Evolutionary conservation across 1,140 invertebrate species (phyloP).

Genomic region (Macrocentrus cingulum): DNA sequence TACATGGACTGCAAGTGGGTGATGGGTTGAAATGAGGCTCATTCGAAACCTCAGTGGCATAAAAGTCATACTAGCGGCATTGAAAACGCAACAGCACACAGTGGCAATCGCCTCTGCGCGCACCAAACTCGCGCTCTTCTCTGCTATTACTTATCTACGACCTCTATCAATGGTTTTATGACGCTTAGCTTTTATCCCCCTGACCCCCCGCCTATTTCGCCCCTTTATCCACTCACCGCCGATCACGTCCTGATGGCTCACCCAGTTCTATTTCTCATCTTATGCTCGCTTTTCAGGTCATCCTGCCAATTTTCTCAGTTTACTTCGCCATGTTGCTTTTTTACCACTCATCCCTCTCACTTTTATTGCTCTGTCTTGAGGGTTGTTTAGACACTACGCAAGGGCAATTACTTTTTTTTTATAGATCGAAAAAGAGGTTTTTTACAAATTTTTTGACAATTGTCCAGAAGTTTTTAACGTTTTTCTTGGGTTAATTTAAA

Average conservation of each 20-base stretch:
- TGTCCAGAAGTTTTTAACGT: too few relatives aligned
- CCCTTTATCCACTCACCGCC: conserved; percentile 4
- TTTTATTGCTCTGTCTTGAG: too few relatives aligned
- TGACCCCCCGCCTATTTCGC: neutral
- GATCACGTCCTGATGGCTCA: conserved; percentile 19
- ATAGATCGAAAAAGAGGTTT: too few relatives aligned
- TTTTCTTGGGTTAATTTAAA: too few relatives aligned
- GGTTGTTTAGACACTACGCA: too few relatives aligned
- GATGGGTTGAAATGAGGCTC: conserved; percentile 42
- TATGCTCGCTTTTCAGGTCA: neutral
- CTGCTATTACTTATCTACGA: conserved; percentile 52
- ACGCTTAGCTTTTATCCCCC: conserved; percentile 43
- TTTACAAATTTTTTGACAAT: too few relatives aligned
- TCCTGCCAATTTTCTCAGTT: neutral
- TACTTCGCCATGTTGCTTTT: neutral
- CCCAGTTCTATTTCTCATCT: conserved; percentile 13
- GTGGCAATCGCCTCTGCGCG: neutral
- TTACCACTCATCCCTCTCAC: too few relatives aligned
- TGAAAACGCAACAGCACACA: conserved; percentile 4
- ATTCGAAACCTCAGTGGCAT: conserved; percentile 38
- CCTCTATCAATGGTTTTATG: conserved; percentile 49
- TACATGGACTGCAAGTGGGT: conserved; percentile 34
- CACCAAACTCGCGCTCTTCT: conserved; percentile 42
- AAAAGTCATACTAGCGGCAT: conserved; percentile 30
- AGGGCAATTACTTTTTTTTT: too few relatives aligned